Evolutionary conservation across 2,113 vertebrate species (phyloP).

Genomic region (Polypterus bichir): DNA sequence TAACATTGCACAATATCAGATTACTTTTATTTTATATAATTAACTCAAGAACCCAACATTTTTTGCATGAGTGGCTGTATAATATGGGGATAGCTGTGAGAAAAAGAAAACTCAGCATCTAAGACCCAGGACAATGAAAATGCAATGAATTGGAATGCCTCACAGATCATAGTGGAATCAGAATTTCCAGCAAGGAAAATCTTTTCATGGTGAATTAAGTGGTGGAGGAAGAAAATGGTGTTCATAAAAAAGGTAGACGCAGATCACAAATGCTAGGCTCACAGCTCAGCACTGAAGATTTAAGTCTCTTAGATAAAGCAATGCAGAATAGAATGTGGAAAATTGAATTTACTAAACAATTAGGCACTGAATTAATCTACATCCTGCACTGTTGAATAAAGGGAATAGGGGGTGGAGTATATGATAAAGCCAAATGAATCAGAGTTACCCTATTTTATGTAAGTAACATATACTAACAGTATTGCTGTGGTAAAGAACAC

Average conservation of each 20-base stretch:
- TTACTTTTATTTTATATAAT: slow-evolving; percentile 46
- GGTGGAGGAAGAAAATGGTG: slow-evolving; percentile 85
- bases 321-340: slow-evolving; percentile 90
- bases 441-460: slow-evolving; percentile 63
- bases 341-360: slow-evolving; percentile 99
- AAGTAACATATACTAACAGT: too few species aligned
- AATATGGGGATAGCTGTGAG: slow-evolving; percentile 80
- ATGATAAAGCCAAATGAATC: slow-evolving; percentile 60
- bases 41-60: slow-evolving; percentile 75
- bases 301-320: slow-evolving; percentile 94
- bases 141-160: slow-evolving; percentile 96
- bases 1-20: slow-evolving; percentile 26
- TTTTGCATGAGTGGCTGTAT: slow-evolving; percentile 87
- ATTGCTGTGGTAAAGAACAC: too few species aligned
- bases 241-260: slow-evolving; percentile 77
- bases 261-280: slow-evolving; percentile 78
- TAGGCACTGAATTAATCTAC: slow-evolving; percentile 95
- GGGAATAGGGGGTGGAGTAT: slow-evolving; percentile 48
- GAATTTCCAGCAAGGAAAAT: slow-evolving; percentile 99
- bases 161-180: slow-evolving; percentile 97
- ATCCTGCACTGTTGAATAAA: slow-evolving; percentile 68
- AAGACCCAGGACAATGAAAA: slow-evolving; percentile 90
- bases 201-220: slow-evolving; percentile 99
- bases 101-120: slow-evolving; percentile 71
- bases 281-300: slow-evolving; percentile 71